Conservation (phyloP, 1,140 invertebrate species). For the Littorina saxatilis region DNA sequence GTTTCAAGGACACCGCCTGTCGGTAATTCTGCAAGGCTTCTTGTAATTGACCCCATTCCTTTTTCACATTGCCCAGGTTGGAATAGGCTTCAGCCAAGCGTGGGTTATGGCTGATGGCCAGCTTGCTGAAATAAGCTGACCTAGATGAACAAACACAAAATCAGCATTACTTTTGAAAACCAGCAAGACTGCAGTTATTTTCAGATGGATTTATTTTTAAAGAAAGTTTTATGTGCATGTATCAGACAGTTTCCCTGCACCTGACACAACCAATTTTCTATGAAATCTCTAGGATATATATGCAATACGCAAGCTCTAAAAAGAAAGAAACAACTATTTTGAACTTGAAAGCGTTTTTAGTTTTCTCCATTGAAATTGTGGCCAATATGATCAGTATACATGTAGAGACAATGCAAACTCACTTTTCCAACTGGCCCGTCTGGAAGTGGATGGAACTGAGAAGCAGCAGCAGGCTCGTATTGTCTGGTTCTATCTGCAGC, state of each 20-base stretch:
- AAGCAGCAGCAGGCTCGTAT: conserved; percentile 95
- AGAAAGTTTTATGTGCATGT: too few species aligned
- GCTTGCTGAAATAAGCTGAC: conserved; percentile 74
- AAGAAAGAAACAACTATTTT: too few species aligned
- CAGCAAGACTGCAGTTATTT: too few species aligned
- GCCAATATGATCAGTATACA: too few species aligned
- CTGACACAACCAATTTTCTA: too few species aligned
- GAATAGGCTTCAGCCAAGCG: conserved; percentile 98
- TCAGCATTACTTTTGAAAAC: too few species aligned
- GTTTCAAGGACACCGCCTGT: conserved; percentile 97
- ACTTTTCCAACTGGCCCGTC: conserved; percentile 94
- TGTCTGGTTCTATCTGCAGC: conserved; percentile 96
- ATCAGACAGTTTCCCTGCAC: too few species aligned
- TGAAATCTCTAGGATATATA: too few species aligned
- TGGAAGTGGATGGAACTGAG: conserved; percentile 99
- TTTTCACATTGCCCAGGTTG: conserved; percentile 98
- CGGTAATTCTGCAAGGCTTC: conserved; percentile 96
- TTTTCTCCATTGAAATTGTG: too few species aligned
- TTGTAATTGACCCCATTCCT: conserved; percentile 95
- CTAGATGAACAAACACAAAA: conserved; percentile 48
- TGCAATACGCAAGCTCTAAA: too few species aligned
- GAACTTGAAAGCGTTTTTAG: too few species aligned
- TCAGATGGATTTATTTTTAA: too few species aligned
- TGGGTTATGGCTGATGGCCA: conserved; percentile 99
- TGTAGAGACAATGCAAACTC: not conserved